Base-by-base conservation (phyloP, 2,797 vertebrate species). In the Hybognathus amarus region DNA sequence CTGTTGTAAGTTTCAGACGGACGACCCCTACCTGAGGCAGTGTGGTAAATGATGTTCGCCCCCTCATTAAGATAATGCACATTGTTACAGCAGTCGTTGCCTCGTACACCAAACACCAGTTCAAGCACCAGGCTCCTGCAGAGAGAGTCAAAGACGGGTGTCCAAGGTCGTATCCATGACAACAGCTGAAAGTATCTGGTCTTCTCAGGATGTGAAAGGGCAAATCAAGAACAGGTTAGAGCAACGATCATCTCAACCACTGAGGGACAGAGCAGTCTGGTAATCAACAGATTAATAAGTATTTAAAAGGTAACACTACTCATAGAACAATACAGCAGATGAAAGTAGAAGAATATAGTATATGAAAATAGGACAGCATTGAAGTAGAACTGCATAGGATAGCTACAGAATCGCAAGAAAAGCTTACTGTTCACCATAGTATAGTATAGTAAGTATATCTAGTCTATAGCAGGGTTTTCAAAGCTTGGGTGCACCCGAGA, bases 1-100 rank as follows among this genome's bases (percentile, higher is more conserved):
- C 98, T 95, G 98, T 98, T 27, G 97, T 97, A 99, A 93, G 85
- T 99, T 99, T 87, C 97, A 95, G 88, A 99, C 95, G 95, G 88
- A 99, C 95, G 82, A 99, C 97, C 79, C 97, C 97, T 66, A 99
- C 42, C 42, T 1, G 98, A 99, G 3, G 98, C 98, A 1, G 98
- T 97, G 90, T 99, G 98, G 92, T 99, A 99, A 92, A 99, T 96
- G 82, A 99, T 98, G 90, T 99, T 98, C 52, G 97, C 96, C 82
- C 98, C 97, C 67, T 99, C 98, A 78, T 99, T 99, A 93, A 99
- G 93, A 92, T 99, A 99, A 93, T 99, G 98, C 89, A 98, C 97
- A 64, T 99, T 99, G 91, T 99, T 99, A 87, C 98, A 97, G 92
- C 98, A 99, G 93, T 99, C 98, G 90, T 95, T 97, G 90, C 98